Evolutionary conservation across 2,113 vertebrate species (phyloP).

Genomic region (Ailuropoda melanoleuca): DNA sequence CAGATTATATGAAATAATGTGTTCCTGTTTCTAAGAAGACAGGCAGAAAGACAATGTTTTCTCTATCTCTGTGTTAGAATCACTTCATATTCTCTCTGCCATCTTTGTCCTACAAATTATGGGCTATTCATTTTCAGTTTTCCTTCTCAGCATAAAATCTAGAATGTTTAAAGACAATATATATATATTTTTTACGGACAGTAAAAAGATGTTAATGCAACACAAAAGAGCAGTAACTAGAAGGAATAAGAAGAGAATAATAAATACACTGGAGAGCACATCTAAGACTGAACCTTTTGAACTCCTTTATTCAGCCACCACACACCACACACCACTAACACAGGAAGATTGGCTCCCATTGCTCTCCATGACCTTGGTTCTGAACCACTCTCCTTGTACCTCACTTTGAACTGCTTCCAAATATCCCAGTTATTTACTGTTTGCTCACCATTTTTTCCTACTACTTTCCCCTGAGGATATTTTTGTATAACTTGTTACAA

Average conservation of each 20-base stretch:
- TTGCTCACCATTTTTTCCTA: not conserved
- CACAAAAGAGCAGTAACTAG: not conserved
- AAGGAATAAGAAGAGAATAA: not conserved
- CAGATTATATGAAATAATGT: not conserved
- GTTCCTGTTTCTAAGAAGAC: not conserved
- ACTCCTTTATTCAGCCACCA: not conserved
- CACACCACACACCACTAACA: not conserved
- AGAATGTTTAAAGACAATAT: not conserved
- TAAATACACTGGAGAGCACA: not conserved
- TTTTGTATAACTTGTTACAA: not conserved
- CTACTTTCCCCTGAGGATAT: not conserved
- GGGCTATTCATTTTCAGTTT: slow-evolving; percentile 11
- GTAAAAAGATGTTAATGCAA: not conserved
- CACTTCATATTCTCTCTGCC: not conserved
- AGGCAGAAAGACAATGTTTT: not conserved
- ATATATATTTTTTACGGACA: not conserved
- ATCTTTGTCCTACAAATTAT: not conserved
- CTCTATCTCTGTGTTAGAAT: not conserved
- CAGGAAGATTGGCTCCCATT: not conserved
- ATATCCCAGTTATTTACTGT: not conserved
- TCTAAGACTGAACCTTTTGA: not conserved
- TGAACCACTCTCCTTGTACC: not conserved
- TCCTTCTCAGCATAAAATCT: not conserved
- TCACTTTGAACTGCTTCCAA: not conserved
- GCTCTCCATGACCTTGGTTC: not conserved